Conservation (phyloP, 2,113 vertebrate species). For the Nestor notabilis region DNA sequence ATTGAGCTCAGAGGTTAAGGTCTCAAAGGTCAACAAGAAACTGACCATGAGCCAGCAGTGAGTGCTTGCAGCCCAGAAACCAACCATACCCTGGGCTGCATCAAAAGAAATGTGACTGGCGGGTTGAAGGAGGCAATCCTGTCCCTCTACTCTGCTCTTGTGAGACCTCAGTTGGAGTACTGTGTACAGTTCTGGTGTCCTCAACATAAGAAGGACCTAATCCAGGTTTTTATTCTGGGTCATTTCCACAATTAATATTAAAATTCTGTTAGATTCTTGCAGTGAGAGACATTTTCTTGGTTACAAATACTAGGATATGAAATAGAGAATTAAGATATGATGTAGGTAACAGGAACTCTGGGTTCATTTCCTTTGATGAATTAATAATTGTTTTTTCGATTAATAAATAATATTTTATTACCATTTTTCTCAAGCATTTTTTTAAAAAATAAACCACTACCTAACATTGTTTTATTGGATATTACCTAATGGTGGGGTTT, state of each 20-base stretch:
- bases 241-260: not conserved
- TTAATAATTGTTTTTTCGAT: constrained; percentile 43
- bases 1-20: not conserved
- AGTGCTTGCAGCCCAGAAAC: not conserved
- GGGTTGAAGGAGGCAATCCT: not conserved
- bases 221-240: not conserved
- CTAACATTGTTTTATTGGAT: not conserved
- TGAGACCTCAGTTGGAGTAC: not conserved
- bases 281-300: not conserved
- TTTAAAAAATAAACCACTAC: not conserved
- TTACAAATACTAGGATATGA: not conserved
- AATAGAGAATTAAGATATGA: not conserved
- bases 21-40: not conserved
- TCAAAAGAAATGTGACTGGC: not conserved
- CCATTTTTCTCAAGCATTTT: not conserved
- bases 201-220: not conserved
- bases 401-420: constrained; percentile 58
- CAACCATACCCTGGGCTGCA: not conserved
- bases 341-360: not conserved
- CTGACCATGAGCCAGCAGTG: not conserved
- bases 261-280: not conserved
- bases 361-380: constrained; percentile 50
- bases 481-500: not conserved
- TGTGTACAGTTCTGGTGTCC: not conserved
- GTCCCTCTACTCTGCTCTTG: not conserved